Conservation (phyloP, 2,797 vertebrate species). For the Tenualosa ilisha region DNA sequence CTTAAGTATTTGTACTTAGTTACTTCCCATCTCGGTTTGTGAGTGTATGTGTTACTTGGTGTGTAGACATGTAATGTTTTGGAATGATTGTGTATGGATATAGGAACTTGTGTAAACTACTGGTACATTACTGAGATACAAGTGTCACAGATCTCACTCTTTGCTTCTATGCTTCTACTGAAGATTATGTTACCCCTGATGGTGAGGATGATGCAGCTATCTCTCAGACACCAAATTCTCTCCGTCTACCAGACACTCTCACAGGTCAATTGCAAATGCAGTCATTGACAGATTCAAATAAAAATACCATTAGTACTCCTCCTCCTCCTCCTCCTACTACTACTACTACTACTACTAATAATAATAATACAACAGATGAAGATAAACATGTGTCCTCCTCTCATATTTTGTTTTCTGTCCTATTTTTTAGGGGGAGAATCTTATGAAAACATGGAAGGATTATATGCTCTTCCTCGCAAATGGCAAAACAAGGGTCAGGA, state of each 20-base stretch:
- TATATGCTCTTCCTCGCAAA: conserved; percentile 39
- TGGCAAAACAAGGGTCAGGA: not conserved
- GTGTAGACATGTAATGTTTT: not conserved
- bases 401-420: no score
- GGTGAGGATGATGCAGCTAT: not conserved
- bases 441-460: conserved; percentile 45
- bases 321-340: not conserved
- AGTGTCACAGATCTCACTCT: not conserved
- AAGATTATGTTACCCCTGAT: not conserved
- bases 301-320: not conserved
- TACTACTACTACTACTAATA: no score
- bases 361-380: not conserved
- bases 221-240: not conserved
- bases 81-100: not conserved
- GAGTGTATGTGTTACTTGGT: not conserved
- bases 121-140: not conserved
- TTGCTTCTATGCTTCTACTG: not conserved
- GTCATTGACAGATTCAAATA: not conserved
- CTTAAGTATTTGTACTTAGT: no score
- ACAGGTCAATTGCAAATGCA: not conserved
- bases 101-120: not conserved
- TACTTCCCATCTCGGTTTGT: not conserved
- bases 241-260: conserved; percentile 1
- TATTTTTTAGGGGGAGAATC: conserved; percentile 38
- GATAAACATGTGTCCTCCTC: not conserved